Conservation (phyloP, 2,113 vertebrate species). For the Dromiciops gliroides region DNA sequence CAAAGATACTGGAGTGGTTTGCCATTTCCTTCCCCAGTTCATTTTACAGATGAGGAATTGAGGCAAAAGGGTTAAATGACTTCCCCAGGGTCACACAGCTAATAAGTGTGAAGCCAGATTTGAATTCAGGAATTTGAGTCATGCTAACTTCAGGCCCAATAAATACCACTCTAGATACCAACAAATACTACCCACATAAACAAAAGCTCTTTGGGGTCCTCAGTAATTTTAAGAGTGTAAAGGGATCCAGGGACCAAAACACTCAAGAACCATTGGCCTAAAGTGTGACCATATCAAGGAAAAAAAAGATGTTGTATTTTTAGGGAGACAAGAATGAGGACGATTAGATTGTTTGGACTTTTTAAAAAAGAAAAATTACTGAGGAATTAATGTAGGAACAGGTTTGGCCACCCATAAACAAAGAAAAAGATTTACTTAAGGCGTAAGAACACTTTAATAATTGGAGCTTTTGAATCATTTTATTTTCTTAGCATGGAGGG, state of each 20-base stretch:
- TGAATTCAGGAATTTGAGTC: background rate
- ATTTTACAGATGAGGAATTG: too few species aligned
- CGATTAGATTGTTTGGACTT: background rate
- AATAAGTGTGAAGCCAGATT: background rate
- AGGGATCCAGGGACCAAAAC: background rate
- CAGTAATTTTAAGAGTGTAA: background rate
- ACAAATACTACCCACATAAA: too few species aligned
- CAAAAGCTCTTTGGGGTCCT: too few species aligned
- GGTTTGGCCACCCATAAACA: background rate
- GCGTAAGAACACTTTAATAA: background rate
- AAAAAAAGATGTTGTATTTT: too few species aligned
- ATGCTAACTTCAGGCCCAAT: rapidly evolving
- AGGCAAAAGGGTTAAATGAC: too few species aligned
- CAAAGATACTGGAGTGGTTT: too few species aligned
- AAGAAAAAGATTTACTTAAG: background rate
- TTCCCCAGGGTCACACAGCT: too few species aligned
- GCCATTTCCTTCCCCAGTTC: too few species aligned
- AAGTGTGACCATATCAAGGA: too few species aligned
- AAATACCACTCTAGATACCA: background rate
- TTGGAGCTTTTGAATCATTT: background rate
- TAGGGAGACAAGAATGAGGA: background rate
- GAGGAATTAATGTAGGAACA: background rate
- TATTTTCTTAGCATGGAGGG: too few species aligned
- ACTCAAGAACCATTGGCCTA: too few species aligned
- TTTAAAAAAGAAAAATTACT: background rate